Percentiles rank a stretch among this genome's conserved stretches.
These are phyloP conservation scores for Podocnemis expansa DNA, from an alignment of 2,113 vertebrate genomes.

Conservation along the genomic window DNA sequence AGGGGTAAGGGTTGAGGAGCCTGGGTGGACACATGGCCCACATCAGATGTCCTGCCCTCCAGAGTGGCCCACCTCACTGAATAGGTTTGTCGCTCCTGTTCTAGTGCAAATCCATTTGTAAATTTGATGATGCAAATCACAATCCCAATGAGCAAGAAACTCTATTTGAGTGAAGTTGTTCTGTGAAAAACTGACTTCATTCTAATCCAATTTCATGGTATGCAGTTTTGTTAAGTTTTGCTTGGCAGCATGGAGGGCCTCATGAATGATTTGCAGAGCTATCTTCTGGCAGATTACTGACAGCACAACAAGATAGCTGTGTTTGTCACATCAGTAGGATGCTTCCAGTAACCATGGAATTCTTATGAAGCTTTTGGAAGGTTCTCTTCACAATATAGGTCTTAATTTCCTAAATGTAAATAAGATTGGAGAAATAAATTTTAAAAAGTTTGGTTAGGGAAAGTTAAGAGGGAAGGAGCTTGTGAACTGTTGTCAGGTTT, in stretches of 20 bases:
- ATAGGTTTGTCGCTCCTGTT: too few relatives aligned
- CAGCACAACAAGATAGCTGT: background rate
- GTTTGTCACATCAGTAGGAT: background rate
- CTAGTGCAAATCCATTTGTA: background rate
- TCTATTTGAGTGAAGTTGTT: background rate
- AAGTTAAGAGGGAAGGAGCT: too few relatives aligned
- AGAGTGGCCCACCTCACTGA: too few relatives aligned
- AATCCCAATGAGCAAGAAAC: background rate
- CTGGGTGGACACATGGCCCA: too few relatives aligned
- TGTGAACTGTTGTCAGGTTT: background rate
- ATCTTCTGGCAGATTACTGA: slow-evolving; percentile 13
- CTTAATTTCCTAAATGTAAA: too few relatives aligned
- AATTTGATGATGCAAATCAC: background rate
- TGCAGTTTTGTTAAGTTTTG: background rate
- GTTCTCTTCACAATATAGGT: too few relatives aligned
- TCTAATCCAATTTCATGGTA: rapidly evolving
- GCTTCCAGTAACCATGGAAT: too few relatives aligned
- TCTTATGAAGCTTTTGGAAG: too few relatives aligned
- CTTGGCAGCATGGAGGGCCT: slow-evolving; percentile 21
- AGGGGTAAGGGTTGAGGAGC: too few relatives aligned
- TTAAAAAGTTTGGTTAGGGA: too few relatives aligned
- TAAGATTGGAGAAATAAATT: too few relatives aligned
- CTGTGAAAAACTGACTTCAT: background rate
- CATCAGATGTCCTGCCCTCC: too few relatives aligned
- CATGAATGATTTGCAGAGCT: slow-evolving; percentile 33